A percentile compares a stretch with the other conserved stretches of the same genome.
Evolutionary conservation across 2,888 invertebrate genomes (phyloP).

Genomic region (Cryptocheilus praepositus): DNA sequence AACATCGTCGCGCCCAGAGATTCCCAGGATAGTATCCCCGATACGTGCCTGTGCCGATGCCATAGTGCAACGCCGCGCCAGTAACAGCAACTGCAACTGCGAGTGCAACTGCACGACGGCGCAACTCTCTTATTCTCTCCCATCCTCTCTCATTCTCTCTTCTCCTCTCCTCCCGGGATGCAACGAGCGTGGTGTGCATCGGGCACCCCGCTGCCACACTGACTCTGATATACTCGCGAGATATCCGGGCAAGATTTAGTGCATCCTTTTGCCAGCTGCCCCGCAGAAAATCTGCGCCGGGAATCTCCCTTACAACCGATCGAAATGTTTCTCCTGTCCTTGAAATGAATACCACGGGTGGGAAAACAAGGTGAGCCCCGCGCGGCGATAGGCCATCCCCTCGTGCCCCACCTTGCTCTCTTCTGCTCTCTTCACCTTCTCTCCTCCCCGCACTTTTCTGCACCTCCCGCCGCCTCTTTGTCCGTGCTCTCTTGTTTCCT

Average conservation of each 20-base stretch:
- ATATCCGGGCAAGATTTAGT: slow-evolving; percentile 73
- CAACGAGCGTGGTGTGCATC: slow-evolving; percentile 43
- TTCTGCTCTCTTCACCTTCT: slow-evolving; percentile 9
- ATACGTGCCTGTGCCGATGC: slow-evolving; percentile 26
- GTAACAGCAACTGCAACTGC: slow-evolving; percentile 33
- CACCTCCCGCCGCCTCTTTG: slow-evolving; percentile 10
- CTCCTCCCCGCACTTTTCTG: slow-evolving; percentile 1
- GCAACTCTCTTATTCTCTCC: slow-evolving; percentile 9
- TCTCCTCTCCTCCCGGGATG: slow-evolving; percentile 20
- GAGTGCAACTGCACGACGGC: neutral
- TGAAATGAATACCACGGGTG: slow-evolving; percentile 70
- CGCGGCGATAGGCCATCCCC: slow-evolving; percentile 37
- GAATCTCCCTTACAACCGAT: slow-evolving; percentile 72
- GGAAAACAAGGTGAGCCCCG: slow-evolving; percentile 64
- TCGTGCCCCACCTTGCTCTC: slow-evolving; percentile 11
- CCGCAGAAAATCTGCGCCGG: slow-evolving; percentile 68
- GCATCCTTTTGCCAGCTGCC: slow-evolving; percentile 65
- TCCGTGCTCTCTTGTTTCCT: slow-evolving; percentile 7
- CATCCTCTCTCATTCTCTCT: slow-evolving; percentile 18
- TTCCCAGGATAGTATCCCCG: slow-evolving; percentile 14
- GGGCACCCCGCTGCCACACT: slow-evolving; percentile 73
- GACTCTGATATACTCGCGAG: slow-evolving; percentile 73
- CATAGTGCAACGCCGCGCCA: slow-evolving; percentile 29
- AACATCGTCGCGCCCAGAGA: no score
- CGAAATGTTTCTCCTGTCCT: slow-evolving; percentile 72